These are phyloP conservation scores for Tychaedon coryphoeus DNA, from an alignment of 2,113 vertebrate species.

Conservation along the genomic window DNA sequence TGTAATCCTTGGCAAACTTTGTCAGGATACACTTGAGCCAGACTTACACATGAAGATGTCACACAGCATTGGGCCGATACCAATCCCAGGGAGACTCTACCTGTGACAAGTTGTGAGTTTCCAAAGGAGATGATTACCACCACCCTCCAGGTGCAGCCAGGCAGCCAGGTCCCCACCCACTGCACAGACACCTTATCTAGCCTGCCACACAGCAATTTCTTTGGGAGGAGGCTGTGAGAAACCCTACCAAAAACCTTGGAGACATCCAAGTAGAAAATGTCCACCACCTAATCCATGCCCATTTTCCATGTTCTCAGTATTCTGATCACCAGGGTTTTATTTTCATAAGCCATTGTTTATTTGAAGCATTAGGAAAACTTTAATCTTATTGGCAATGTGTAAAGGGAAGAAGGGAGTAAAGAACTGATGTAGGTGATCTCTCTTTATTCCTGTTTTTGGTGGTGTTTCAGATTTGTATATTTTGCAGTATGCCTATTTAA, in stretches of 20 bases:
- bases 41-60: background rate
- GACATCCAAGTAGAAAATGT: background rate
- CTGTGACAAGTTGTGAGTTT: background rate
- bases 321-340: background rate
- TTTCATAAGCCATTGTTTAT: background rate
- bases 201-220: background rate
- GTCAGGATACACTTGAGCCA: background rate
- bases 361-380: background rate
- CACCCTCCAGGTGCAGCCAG: no score
- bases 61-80: rapidly evolving
- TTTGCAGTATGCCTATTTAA: background rate
- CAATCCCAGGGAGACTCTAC: rapidly evolving
- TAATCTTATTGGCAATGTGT: background rate
- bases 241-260: background rate
- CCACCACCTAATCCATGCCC: no score
- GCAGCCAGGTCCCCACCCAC: background rate
- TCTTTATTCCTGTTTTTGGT: background rate
- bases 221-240: background rate
- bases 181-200: background rate
- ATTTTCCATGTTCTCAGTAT: background rate
- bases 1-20: rapidly evolving
- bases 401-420: background rate
- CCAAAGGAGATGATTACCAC: background rate
- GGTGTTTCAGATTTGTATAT: background rate
- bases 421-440: background rate